phyloP scores from a whole-genome alignment of 2,888 invertebrate species.

The Branchellion lobata region DNA sequence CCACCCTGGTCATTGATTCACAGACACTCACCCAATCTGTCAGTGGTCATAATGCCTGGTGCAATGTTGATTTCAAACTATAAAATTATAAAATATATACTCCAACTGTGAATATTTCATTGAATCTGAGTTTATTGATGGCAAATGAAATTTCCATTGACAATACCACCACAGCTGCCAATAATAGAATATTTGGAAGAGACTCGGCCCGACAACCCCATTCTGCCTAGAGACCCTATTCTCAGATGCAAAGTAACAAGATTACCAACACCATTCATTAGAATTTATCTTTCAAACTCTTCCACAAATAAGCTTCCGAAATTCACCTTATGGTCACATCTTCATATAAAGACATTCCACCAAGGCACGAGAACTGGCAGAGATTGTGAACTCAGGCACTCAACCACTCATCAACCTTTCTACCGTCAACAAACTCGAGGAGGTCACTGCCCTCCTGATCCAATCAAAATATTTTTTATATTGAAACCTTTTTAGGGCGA shows the following conservation, averaged over 20 bases:
- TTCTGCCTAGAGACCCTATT: constrained; percentile 84
- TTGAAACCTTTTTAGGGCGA: background rate
- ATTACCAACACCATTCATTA: background rate
- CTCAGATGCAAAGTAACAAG: constrained; percentile 82
- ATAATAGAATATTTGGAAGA: constrained; percentile 96
- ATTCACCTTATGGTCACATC: background rate
- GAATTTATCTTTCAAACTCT: background rate
- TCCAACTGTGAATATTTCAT: background rate
- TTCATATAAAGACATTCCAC: background rate
- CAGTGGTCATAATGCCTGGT: constrained; percentile 56
- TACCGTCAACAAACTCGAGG: constrained; percentile 57
- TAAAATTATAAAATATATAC: background rate
- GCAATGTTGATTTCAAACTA: background rate
- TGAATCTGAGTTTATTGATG: background rate
- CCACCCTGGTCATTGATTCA: constrained; percentile 78
- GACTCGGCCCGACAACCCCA: constrained; percentile 72
- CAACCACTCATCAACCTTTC: constrained; percentile 79
- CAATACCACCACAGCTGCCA: constrained; percentile 64
- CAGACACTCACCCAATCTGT: constrained; percentile 71
- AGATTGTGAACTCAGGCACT: constrained; percentile 87
- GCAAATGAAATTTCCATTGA: background rate
- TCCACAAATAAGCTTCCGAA: background rate
- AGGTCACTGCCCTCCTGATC: constrained; percentile 62
- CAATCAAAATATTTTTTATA: background rate
- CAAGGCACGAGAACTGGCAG: constrained; percentile 68